Base-by-base conservation (phyloP, 2,888 invertebrate species). In the Drosophila eohydei region DNA sequence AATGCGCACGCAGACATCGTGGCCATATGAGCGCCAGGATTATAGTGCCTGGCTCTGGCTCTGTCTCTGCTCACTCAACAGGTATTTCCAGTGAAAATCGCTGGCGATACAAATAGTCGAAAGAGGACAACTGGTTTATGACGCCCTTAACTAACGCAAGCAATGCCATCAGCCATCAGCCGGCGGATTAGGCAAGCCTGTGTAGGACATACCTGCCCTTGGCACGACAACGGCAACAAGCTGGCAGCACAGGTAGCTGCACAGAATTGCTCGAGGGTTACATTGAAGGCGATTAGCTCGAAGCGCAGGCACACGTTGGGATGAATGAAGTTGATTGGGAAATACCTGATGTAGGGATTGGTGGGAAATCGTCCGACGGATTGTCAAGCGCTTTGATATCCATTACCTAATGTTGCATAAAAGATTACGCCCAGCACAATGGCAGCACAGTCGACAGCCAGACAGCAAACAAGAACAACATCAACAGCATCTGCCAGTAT, bases 321-420 rank as follows among this genome's bases (percentile, higher is more conserved):
- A 85, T 84, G 89, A 85, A 85, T 85, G 85, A 85, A 85, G 69
- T 84, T 56, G 59, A 66, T 74, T 69, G 84, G 88, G 88, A 84
- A 88, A 86, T 89, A 87, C 86, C 86, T 84, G 69, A 6, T 4
- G 36, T 9, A n/a, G 78, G 69, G 51, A 67, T 70, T 41, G 69
- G 64, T 86, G 81, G 83, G 83, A 84, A 87, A 74, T 58, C 43
- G 54, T 30, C 4, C n/a, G 41, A 12, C 50, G 54, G 54, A 43
- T 36, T 51, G 63, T 26, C 44, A 38, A 40, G 50, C 48, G 50
- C 66, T 69, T 58, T 50, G 55, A 59, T 62, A 57, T 16, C 65
- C 60, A 68, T 83, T 88, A 86, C 89, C 84, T 83, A 83, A 77
- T 78, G 71, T 86, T 88, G 77, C 75, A 88, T 88, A 87, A 83